Evolutionary conservation across 1,140 invertebrate species (phyloP), one percentile per base, ranked within the genome.

Genomic region (Musca vetustissima): DNA sequence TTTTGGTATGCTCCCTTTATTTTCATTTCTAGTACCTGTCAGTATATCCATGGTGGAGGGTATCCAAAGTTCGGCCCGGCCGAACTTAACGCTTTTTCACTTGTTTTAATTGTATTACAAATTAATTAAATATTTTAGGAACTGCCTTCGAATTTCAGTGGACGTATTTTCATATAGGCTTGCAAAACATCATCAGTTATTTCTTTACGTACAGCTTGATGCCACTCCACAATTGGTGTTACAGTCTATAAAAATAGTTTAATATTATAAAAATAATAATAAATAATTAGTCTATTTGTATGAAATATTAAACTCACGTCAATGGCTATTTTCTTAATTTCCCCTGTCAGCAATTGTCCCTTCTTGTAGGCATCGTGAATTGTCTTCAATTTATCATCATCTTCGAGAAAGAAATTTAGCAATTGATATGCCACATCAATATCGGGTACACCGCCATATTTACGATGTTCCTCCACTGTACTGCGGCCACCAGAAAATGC

Each of bases 391-490:
- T 89, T 89, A 0, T 91, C 89, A 83, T 99, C 97, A 85, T 98
- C 95, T 71, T 99, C 96, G 53, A 98, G 77, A 85, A 99, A 99
- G 84, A 98, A 99, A 52, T 86, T 90, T 2, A 99, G 84, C 86
- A 99, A 98, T 83, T 99, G 97, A 85, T 90, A 99, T 0, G 96
- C 93, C 64, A 97, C 92, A 85, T 99, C 98, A 4, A 99, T 88
- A 73, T 95, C 93, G 81, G 97, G 98, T 83, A 99, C 93, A 4
- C 98, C 98, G 36, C 98, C 97, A 53, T 91, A 84, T 80, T 90
- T 85, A 72, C 92, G 84, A 80, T 99, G 98, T 80, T 98, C 93
- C 83, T 99, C 97, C 0, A 98, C 85, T 0, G 96, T 98, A 14
- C 90, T 87, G 76, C 92, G 92, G 25, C 98, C 98, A 28, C 98